Evolutionary conservation across 2,888 invertebrate species (phyloP).

Genomic region (Papilio demoleus): DNA sequence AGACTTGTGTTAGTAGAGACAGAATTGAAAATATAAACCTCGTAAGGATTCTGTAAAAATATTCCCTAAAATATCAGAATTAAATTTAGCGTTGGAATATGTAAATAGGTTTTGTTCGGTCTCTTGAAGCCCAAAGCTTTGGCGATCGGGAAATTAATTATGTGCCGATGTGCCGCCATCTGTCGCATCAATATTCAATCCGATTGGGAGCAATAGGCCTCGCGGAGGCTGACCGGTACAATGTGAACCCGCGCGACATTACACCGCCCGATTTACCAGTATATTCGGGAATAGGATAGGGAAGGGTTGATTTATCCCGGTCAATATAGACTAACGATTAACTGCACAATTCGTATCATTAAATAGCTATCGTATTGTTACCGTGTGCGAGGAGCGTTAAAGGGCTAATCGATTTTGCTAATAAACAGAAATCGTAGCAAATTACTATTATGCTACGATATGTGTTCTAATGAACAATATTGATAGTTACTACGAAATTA

Average conservation of each 20-base stretch:
- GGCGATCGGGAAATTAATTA: conserved; percentile 75
- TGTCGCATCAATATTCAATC: conserved; percentile 80
- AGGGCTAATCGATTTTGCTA: conserved; percentile 27
- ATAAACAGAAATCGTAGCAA: conserved; percentile 12
- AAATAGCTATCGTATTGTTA: conserved; percentile 53
- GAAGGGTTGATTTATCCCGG: conserved; percentile 49
- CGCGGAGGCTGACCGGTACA: conserved; percentile 29
- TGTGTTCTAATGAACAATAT: too few relatives aligned
- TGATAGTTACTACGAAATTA: too few relatives aligned
- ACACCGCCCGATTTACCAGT: conserved; percentile 15
- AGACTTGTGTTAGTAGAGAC: too few relatives aligned
- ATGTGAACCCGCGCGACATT: conserved; percentile 21
- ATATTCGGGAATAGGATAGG: conserved; percentile 44
- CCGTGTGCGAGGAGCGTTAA: conserved; percentile 42
- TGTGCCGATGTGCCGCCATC: conserved; percentile 76
- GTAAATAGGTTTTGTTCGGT: conserved; percentile 59
- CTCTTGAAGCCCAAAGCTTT: conserved; percentile 54
- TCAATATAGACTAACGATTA: conserved; percentile 51
- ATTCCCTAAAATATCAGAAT: conserved; percentile 32
- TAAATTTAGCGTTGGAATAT: conserved; percentile 47
- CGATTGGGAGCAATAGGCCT: conserved; percentile 65
- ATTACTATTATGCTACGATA: neutral
- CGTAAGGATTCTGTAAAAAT: neutral
- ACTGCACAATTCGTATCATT: conserved; percentile 54
- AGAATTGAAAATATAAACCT: too few relatives aligned